Conservation (phyloP, 1,140 invertebrate genomes). For the Vanessa tameamea region DNA sequence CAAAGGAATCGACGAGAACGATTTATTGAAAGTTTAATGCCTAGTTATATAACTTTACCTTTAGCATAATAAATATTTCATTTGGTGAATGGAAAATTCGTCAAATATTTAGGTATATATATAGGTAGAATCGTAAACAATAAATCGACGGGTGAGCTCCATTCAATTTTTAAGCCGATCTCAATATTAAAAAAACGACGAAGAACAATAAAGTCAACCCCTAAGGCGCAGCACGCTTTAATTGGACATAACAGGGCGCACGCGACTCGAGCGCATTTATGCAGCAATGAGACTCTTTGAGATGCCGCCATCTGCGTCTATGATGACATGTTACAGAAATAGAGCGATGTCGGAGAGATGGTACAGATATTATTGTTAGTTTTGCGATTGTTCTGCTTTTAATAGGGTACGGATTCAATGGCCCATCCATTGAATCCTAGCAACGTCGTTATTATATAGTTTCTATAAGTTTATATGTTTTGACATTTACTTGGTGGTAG, state of each 20-base stretch:
- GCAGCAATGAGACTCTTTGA: slow-evolving; percentile 24
- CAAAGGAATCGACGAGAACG: not conserved
- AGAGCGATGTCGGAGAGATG: slow-evolving; percentile 20
- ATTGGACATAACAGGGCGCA: slow-evolving; percentile 29
- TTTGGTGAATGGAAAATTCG: not conserved
- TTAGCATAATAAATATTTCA: not conserved
- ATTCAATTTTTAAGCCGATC: not conserved
- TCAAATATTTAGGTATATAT: too few species aligned
- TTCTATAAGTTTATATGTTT: too few species aligned
- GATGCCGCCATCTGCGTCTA: slow-evolving; percentile 21
- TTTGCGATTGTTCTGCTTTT: slow-evolving; percentile 16
- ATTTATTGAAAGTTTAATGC: not conserved
- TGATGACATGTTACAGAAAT: slow-evolving; percentile 23
- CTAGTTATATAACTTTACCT: not conserved
- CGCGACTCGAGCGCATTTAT: slow-evolving; percentile 24
- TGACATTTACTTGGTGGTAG: too few species aligned
- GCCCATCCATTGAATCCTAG: too few species aligned
- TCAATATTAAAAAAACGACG: not conserved
- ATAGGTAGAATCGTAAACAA: not conserved
- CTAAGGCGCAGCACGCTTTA: slow-evolving; percentile 18
- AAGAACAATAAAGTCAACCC: slow-evolving; percentile 16
- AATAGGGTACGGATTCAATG: slow-evolving; percentile 3
- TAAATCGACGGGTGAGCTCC: not conserved
- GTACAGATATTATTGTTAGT: slow-evolving; percentile 19
- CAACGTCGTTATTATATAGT: not conserved